phyloP scores from a whole-genome alignment of 2,888 invertebrate species.

The Thyatira batis region DNA sequence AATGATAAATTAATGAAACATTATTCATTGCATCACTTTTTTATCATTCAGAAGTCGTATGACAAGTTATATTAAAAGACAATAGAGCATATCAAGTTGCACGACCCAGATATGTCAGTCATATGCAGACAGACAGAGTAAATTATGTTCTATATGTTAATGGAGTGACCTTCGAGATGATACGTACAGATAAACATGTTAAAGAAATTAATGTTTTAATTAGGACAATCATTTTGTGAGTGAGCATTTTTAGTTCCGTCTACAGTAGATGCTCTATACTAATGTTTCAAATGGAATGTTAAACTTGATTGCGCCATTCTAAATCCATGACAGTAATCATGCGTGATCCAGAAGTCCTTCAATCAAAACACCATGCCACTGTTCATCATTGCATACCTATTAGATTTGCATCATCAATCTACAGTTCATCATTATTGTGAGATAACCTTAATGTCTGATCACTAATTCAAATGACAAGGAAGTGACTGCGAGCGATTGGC shows the following conservation, averaged over 20 bases:
- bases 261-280: background rate
- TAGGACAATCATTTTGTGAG: background rate
- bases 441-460: background rate
- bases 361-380: background rate
- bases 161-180: constrained; percentile 51
- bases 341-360: constrained; percentile 1
- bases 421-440: background rate
- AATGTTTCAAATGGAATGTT: background rate
- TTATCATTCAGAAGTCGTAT: constrained; percentile 32
- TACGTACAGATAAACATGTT: constrained; percentile 43
- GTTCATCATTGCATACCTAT: background rate
- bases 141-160: constrained; percentile 31
- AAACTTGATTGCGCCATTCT: background rate
- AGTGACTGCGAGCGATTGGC: constrained; percentile 19
- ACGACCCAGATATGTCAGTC: constrained; percentile 59
- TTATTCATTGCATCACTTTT: constrained; percentile 12
- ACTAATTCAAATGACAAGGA: constrained; percentile 20
- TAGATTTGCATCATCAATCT: constrained; percentile 2
- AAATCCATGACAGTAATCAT: background rate
- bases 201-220: constrained; percentile 25
- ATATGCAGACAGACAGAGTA: constrained; percentile 24
- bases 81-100: constrained; percentile 43
- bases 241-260: background rate
- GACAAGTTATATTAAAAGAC: constrained; percentile 45
- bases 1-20: background rate